phyloP scores from a whole-genome alignment of 2,888 invertebrate genomes.

The Sinohyriopsis cumingii region DNA sequence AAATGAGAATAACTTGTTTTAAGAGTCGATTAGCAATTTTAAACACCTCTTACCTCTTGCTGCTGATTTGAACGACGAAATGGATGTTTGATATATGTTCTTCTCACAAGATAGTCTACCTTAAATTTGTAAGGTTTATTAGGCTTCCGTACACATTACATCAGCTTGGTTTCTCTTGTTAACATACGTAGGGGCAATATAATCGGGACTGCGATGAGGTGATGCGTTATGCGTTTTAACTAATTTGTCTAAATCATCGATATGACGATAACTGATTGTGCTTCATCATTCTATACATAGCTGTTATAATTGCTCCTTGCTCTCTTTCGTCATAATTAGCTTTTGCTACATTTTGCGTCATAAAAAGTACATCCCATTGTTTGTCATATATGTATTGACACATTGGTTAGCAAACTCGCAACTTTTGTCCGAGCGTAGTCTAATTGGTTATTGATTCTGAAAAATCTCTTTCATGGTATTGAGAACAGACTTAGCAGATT shows the following conservation, averaged over 20 bases:
- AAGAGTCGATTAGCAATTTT: constrained; percentile 7
- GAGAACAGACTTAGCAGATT: constrained; percentile 14
- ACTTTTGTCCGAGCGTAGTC: constrained; percentile 14
- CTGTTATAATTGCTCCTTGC: constrained; percentile 9
- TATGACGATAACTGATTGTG: constrained; percentile 17
- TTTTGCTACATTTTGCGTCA: constrained; percentile 14
- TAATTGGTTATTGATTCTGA: constrained; percentile 5
- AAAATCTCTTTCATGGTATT: constrained; percentile 8
- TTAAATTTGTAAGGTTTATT: constrained; percentile 14
- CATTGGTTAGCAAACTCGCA: constrained; percentile 12
- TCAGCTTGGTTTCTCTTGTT: constrained; percentile 20
- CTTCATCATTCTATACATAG: constrained; percentile 10
- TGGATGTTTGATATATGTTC: constrained; percentile 12
- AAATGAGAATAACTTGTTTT: constrained; percentile 22
- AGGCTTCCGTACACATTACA: constrained; percentile 8
- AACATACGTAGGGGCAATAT: constrained; percentile 15
- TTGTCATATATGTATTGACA: constrained; percentile 1
- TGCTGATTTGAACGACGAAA: constrained; percentile 19
- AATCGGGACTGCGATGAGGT: constrained; percentile 17
- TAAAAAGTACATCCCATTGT: constrained; percentile 4
- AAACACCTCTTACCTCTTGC: constrained; percentile 26
- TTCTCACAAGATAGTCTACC: constrained; percentile 17
- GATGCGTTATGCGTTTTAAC: constrained; percentile 13
- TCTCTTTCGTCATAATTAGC: constrained; percentile 13
- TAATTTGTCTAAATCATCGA: constrained; percentile 7